Evolutionary conservation across 2,888 invertebrate species (phyloP), one percentile per base, ranked within the genome.

Genomic region (Chrysolina haemoptera): DNA sequence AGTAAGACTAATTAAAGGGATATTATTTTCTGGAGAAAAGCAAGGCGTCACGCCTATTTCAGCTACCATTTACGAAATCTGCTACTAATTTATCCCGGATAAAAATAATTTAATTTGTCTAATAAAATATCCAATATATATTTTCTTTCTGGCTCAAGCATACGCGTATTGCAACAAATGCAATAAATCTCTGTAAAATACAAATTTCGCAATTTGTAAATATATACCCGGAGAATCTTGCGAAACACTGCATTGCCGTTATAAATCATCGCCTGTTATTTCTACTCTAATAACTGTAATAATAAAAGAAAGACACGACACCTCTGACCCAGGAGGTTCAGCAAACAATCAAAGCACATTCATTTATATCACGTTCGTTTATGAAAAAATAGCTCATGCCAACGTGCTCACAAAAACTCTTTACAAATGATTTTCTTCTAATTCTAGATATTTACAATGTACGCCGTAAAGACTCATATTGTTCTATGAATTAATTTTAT

Each of bases 401-500:
- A 59, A 53, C 40, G 67, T 55, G 40, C 16, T 8, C 18, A 27
- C 53, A 53, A 67, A 35, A 67, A 67, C 53, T 55, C 35, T 22
- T 20, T 12, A n/a, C 67, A 67, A 53, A 67, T 67, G 67, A 53
- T 18, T 40, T 40, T 53, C 59, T 53, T 71, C 76, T 78, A 78
- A 78, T 78, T 76, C 66, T 59, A 68, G 59, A 68, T 67, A 78
- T 78, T 76, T 74, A 78, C 68, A 69, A 65, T 64, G 70, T 68
- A 72, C 67, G 71, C 69, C 64, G 67, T 59, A 71, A 72, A 76
- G 74, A 69, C 72, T 72, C 78, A 75, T 76, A 78, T 78, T 78
- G 76, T 76, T 73, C 75, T 71, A 71, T 70, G 76, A 71, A 76
- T 74, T 74, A 72, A 71, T 71, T 68, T 71, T 78, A 76, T 76